Evolutionary conservation across 2,888 invertebrate genomes (phyloP).

Genomic region (Penaeus monodon): DNA sequence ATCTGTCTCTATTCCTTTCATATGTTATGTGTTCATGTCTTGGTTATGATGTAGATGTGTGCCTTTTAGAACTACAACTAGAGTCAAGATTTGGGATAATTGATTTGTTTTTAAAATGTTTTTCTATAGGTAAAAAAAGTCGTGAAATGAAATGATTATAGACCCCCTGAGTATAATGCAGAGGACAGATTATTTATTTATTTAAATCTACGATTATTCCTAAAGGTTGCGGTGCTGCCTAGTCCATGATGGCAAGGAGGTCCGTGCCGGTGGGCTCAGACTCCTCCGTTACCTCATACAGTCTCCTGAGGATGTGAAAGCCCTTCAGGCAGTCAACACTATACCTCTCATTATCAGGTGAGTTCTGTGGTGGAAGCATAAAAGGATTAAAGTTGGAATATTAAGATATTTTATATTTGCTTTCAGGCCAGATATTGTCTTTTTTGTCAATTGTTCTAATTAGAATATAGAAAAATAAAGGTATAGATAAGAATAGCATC

Average conservation of each 20-base stretch:
- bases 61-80: no score
- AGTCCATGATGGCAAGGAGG: constrained; percentile 88
- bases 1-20: no score
- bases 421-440: neutral
- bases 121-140: no score
- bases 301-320: constrained; percentile 69
- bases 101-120: no score
- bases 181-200: neutral
- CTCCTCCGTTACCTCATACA: constrained; percentile 87
- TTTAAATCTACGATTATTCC: constrained; percentile 65
- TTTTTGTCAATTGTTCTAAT: neutral
- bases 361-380: neutral
- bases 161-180: no score
- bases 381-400: no score
- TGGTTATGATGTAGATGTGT: no score
- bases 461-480: no score
- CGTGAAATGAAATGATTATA: no score
- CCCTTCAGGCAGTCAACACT: constrained; percentile 60
- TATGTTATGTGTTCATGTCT: no score
- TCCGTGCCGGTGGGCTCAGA: constrained; percentile 89
- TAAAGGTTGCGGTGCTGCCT: constrained; percentile 86
- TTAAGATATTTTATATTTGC: neutral
- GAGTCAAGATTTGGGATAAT: no score
- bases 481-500: no score
- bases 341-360: constrained; percentile 62